These are phyloP conservation scores for Synergus umbraculus DNA, from an alignment of 2,888 invertebrate genomes.

Conservation along the genomic window DNA sequence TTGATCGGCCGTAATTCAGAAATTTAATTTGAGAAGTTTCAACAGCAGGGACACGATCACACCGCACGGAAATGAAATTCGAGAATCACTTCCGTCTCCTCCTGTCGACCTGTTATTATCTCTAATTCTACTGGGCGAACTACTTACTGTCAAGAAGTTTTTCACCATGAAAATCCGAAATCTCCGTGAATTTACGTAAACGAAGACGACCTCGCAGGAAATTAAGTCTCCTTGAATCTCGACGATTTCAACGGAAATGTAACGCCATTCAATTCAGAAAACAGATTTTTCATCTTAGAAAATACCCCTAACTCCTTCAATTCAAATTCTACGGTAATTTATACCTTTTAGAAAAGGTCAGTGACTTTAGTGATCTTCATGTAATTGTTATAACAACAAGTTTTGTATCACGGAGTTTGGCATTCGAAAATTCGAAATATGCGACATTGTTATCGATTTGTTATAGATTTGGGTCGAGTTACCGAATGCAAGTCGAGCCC, in stretches of 20 bases:
- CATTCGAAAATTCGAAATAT: too few relatives aligned
- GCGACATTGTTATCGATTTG: neutral
- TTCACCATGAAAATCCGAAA: constrained; percentile 16
- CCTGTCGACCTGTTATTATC: constrained; percentile 27
- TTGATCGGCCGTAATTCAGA: constrained; percentile 42
- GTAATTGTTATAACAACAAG: too few relatives aligned
- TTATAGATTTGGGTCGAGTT: constrained; percentile 12
- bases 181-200: constrained; percentile 4
- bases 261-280: neutral
- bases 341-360: neutral
- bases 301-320: neutral
- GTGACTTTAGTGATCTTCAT: neutral
- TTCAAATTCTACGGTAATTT: neutral
- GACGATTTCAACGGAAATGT: constrained; percentile 1
- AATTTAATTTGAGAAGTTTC: constrained; percentile 43
- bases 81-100: constrained; percentile 36
- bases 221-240: constrained; percentile 1
- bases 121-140: constrained; percentile 11
- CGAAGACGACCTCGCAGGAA: constrained; percentile 9
- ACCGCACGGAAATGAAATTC: constrained; percentile 43
- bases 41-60: constrained; percentile 33
- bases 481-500: constrained; percentile 15
- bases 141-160: constrained; percentile 32
- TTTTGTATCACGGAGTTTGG: too few relatives aligned
- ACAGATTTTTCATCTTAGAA: neutral